Evolutionary conservation across 2,113 vertebrate genomes (phyloP).

Genomic region (Parotia lawesii): DNA sequence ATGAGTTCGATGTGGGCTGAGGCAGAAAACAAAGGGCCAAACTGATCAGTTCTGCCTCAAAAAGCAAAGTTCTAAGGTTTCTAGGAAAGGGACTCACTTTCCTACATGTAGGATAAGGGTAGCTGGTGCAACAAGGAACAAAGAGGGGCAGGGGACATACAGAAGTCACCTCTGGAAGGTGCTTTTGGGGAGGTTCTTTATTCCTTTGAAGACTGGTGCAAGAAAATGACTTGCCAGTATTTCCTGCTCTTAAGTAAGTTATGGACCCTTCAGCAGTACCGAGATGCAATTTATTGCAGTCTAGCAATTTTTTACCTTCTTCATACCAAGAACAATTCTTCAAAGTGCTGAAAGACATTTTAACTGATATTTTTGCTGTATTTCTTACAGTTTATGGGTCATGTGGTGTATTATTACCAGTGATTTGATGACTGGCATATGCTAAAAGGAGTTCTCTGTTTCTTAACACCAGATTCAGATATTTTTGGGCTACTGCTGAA

Average conservation of each 20-base stretch:
- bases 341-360: neutral
- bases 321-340: neutral
- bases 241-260: neutral
- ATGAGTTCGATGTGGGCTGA: neutral
- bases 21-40: neutral
- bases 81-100: neutral
- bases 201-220: neutral
- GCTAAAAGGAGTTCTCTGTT: neutral
- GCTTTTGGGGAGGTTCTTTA: neutral
- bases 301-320: neutral
- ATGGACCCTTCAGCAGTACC: neutral
- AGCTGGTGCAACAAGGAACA: neutral
- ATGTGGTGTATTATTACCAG: neutral
- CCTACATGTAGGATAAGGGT: fast-evolving
- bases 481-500: neutral
- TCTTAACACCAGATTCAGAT: neutral
- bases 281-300: neutral
- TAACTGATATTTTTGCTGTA: neutral
- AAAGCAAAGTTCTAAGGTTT: neutral
- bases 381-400: neutral
- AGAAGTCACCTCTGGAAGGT: neutral
- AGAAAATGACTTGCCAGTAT: neutral
- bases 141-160: neutral
- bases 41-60: neutral
- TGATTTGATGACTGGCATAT: neutral